Conservation (phyloP, 2,113 vertebrate genomes). For the Phasianus colchicus region DNA sequence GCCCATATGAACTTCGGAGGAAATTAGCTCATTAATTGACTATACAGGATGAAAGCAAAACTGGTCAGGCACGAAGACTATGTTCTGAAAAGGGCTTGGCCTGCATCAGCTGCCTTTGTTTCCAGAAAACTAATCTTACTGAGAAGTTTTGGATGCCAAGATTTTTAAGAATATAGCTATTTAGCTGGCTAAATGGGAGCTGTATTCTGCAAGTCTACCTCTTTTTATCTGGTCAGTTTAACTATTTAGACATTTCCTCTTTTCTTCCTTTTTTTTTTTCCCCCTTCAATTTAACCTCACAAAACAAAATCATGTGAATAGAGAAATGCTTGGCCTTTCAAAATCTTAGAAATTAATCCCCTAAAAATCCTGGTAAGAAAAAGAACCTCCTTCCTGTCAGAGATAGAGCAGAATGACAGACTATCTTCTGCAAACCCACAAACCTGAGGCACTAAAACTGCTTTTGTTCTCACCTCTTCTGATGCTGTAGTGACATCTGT, state of each 20-base stretch:
- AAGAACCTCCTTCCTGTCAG: not conserved
- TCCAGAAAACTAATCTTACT: not conserved
- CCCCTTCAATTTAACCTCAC: accelerated
- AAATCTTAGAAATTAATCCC: not conserved
- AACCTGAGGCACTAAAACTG: not conserved
- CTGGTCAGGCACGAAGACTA: not conserved
- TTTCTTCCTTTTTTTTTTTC: not conserved
- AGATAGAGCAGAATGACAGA: not conserved
- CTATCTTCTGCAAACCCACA: not conserved
- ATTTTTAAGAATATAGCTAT: not conserved
- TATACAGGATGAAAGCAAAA: not conserved
- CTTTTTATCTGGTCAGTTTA: not conserved
- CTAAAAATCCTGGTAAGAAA: not conserved
- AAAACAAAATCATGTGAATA: not conserved
- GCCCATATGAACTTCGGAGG: not conserved
- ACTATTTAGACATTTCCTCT: not conserved
- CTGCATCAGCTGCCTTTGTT: not conserved
- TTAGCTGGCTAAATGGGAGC: not conserved
- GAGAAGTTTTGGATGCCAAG: not conserved
- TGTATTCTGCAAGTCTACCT: not conserved
- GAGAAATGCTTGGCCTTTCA: not conserved
- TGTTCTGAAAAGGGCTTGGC: not conserved
- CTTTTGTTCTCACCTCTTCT: not conserved
- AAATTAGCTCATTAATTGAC: not conserved
- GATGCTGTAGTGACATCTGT: not conserved